phyloP scores from a whole-genome alignment of 1,140 invertebrate genomes.

The Oscheius sp. region DNA sequence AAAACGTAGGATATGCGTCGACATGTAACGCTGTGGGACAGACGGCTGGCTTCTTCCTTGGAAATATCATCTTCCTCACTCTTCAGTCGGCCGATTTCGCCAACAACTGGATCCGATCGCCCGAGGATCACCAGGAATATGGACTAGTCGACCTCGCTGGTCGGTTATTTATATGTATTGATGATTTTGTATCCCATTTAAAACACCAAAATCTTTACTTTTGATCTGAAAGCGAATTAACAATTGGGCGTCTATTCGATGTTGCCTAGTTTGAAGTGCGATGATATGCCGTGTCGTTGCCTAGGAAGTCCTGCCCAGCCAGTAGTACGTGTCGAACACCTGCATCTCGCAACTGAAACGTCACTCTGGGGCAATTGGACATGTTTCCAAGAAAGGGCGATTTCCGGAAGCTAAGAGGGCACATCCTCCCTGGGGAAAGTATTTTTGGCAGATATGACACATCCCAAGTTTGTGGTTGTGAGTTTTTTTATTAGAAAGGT shows the following conservation, averaged over 20 bases:
- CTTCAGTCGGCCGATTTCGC: constrained; percentile 95
- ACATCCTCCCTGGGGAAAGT: too few species aligned
- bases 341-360: constrained; percentile 57
- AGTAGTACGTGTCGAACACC: constrained; percentile 59
- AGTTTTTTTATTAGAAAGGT: too few species aligned
- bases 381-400: too few species aligned
- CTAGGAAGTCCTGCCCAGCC: constrained; percentile 59
- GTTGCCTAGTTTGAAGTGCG: not conserved
- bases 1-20: constrained; percentile 95
- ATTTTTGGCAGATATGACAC: too few species aligned
- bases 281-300: not conserved
- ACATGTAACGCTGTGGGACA: constrained; percentile 98
- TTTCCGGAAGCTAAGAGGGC: too few species aligned
- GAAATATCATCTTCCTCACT: constrained; percentile 93
- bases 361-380: too few species aligned
- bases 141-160: constrained; percentile 82
- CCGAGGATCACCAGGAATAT: constrained; percentile 66
- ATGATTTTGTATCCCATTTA: constrained; percentile 13
- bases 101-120: constrained; percentile 80
- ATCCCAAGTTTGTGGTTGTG: too few species aligned
- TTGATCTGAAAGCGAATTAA: too few species aligned
- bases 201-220: constrained; percentile 6
- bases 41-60: constrained; percentile 93
- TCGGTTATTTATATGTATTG: constrained; percentile 55
- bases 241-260: not conserved